Evolutionary conservation across 2,797 vertebrate species (phyloP), one percentile per base, ranked within the genome.

Genomic region (Mus minutoides): DNA sequence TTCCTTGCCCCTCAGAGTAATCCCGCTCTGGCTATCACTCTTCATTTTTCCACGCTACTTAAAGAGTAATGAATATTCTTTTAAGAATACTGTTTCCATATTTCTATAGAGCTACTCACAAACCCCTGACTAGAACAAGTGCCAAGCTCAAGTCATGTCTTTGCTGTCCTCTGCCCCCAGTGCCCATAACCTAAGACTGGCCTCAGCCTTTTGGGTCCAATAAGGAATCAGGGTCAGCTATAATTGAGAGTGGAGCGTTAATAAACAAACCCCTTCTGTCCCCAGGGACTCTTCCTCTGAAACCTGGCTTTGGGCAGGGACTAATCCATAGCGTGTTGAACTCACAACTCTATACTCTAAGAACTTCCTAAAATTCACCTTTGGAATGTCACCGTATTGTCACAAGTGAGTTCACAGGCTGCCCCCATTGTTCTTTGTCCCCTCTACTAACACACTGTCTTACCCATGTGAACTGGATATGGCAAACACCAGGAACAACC

Each of bases 221-320:
- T 71, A 94, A 69, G 78, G 91, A 98, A 97, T 97, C 87, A 89
- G 86, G 67, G 98, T 97, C 94, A 97, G 95, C 97, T 92, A 80
- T 90, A 97, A 94, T 21, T 90, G 86, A 98, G 82, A 96, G 84
- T 92, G 49, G 91, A 86, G 90, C 87, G 95, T 97, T 96, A 97
- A 1, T 75, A 95, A 96, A 98, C 46, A n/a, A n/a, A n/a, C 90
- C 91, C 94, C 82, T 89, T 97, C 88, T 92, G 92, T 97, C 92
- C 94, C 96, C 76, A 96, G 93, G 3, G 92, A 97, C 91, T 82
- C 19, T 37, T 34, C 80, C 96, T 98, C 97, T 98, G 96, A 98
- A 98, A 96, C 94, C 88, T 93, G 97, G 95, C 92, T 97, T 96
- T 96, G 98, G 97, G 96, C 98, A 98, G 98, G 96, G 98, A 95